Percentiles rank a stretch among this genome's conserved stretches.
Conservation (phyloP, 2,113 vertebrate species). For the Thamnaconus septentrionalis region DNA sequence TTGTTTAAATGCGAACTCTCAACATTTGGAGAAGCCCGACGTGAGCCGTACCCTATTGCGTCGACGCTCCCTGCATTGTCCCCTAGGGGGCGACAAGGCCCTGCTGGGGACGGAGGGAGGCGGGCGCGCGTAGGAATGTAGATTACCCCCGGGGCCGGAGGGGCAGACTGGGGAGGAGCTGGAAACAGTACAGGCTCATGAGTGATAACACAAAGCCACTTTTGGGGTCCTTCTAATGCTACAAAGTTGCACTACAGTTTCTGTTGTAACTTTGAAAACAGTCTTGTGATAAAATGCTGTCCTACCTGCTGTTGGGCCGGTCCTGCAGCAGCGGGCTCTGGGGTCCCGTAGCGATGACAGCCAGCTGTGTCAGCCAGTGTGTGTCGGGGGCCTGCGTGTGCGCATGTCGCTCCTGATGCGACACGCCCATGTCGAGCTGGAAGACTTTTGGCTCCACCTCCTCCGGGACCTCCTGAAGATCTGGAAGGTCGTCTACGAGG, state of each 20-base stretch:
- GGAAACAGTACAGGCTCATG: conserved; percentile 27
- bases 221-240: neutral
- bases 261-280: too few relatives aligned
- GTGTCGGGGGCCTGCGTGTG: conserved; percentile 37
- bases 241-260: too few relatives aligned
- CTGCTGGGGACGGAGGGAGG: conserved; percentile 75
- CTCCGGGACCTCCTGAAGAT: conserved; percentile 90
- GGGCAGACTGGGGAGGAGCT: conserved; percentile 90
- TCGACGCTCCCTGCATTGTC: conserved; percentile 77
- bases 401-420: conserved; percentile 81
- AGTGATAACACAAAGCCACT: neutral
- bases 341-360: conserved; percentile 65
- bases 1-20: too few relatives aligned
- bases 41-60: conserved; percentile 64
- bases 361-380: conserved; percentile 66
- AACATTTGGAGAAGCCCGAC: neutral
- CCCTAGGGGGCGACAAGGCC: conserved; percentile 71
- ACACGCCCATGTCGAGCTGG: conserved; percentile 84
- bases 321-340: conserved; percentile 63
- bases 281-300: neutral
- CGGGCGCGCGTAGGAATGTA: conserved; percentile 97
- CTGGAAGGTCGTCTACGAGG: conserved; percentile 90
- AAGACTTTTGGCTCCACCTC: conserved; percentile 84
- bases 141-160: conserved; percentile 89
- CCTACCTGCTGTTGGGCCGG: conserved; percentile 34